phyloP scores from a whole-genome alignment of 2,113 vertebrate species.

The Saguinus midas region DNA sequence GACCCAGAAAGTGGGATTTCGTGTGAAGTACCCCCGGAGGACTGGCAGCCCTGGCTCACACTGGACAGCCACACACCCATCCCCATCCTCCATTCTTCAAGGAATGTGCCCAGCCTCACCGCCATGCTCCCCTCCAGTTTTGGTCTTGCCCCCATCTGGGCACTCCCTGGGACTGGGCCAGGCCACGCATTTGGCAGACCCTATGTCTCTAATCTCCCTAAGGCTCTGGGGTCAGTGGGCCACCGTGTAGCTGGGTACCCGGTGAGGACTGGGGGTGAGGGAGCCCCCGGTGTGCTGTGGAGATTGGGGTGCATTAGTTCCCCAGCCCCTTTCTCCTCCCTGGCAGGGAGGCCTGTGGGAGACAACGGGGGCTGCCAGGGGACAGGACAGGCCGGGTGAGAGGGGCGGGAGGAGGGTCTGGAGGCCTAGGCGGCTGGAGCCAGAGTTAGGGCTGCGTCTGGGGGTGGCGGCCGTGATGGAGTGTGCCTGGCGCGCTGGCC shows the following conservation, averaged over 20 bases:
- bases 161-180: background rate
- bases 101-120: too few species aligned
- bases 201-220: too few species aligned
- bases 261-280: background rate
- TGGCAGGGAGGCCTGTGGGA: background rate
- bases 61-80: background rate
- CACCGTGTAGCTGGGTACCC: background rate
- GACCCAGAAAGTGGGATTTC: too few species aligned
- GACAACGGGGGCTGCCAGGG: rapidly evolving
- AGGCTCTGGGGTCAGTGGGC: background rate
- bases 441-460: background rate
- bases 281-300: background rate
- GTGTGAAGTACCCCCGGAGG: background rate
- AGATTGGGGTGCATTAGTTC: background rate
- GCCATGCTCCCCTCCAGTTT: too few species aligned
- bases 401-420: background rate
- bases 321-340: background rate
- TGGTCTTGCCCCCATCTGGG: background rate
- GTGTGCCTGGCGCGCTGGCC: background rate
- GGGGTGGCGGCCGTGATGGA: slow-evolving; percentile 1
- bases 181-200: background rate
- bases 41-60: too few species aligned
- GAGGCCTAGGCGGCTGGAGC: background rate
- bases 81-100: background rate
- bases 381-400: background rate